A percentile compares a stretch with the other conserved stretches of the same genome.
Conservation (phyloP, 1,140 invertebrate genomes). For the Magallana gigas region DNA sequence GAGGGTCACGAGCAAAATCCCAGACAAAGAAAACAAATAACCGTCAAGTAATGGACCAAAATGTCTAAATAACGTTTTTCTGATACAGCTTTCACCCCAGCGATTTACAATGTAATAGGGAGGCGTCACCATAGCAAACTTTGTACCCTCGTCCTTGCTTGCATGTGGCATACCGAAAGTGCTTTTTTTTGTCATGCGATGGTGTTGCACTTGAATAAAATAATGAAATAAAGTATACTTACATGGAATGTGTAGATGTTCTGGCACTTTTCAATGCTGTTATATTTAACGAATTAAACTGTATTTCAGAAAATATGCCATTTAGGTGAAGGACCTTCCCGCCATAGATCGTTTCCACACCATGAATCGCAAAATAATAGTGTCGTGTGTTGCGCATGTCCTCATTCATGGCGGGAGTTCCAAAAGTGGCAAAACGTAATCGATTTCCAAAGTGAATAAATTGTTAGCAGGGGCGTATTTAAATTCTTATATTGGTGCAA, state of each 20-base stretch:
- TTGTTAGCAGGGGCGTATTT: too few relatives aligned
- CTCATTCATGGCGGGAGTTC: constrained; percentile 55
- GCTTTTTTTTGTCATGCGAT: not conserved
- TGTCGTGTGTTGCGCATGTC: constrained; percentile 47
- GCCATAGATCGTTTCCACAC: constrained; percentile 38
- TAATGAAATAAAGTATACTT: not conserved
- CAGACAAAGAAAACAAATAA: not conserved
- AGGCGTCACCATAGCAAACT: constrained; percentile 29
- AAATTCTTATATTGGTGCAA: too few relatives aligned
- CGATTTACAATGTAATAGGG: not conserved
- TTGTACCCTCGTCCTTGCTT: constrained; percentile 23
- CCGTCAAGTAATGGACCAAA: not conserved
- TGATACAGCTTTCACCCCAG: not conserved
- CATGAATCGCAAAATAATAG: constrained; percentile 44
- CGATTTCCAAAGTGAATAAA: too few relatives aligned
- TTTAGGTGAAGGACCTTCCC: constrained; percentile 52
- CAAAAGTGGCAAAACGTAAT: constrained; percentile 53
- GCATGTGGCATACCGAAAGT: constrained; percentile 25
- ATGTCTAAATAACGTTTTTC: not conserved
- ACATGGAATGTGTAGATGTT: constrained; percentile 31
- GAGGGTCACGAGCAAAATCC: constrained; percentile 6
- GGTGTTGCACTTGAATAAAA: not conserved
- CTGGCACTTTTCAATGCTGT: constrained; percentile 43
- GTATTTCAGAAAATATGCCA: constrained; percentile 26
- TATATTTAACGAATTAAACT: constrained; percentile 37